These are phyloP conservation scores for Sycophila texana DNA, from an alignment of 2,888 invertebrate species.

Conservation along the genomic window DNA sequence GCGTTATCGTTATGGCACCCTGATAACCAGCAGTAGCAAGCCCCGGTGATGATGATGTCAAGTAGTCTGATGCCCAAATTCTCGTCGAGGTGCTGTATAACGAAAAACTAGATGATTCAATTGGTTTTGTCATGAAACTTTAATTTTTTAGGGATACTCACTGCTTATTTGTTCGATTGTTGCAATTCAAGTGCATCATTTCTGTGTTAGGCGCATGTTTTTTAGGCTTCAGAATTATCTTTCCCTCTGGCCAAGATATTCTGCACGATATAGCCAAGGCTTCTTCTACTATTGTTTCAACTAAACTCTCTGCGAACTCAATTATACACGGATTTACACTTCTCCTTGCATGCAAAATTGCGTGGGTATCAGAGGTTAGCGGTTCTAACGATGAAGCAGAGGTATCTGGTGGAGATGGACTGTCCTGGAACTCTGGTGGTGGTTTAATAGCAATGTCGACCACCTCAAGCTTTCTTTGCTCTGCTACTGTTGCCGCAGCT, in stretches of 20 bases:
- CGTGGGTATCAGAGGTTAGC: constrained; percentile 63
- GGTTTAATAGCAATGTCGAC: constrained; percentile 84
- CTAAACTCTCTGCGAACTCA: constrained; percentile 75
- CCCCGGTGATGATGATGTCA: constrained; percentile 77
- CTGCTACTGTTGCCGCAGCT: constrained; percentile 77
- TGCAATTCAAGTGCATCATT: constrained; percentile 50
- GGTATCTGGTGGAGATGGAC: constrained; percentile 75
- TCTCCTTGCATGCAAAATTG: constrained; percentile 55
- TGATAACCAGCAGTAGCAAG: constrained; percentile 62
- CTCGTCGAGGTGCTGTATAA: constrained; percentile 62
- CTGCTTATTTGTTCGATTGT: constrained; percentile 47
- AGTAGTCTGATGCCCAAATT: constrained; percentile 79
- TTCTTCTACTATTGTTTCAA: constrained; percentile 76
- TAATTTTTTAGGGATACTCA: constrained; percentile 14
- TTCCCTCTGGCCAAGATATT: constrained; percentile 74
- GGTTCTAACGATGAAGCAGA: constrained; percentile 71
- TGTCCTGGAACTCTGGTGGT: constrained; percentile 89
- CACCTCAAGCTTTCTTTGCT: constrained; percentile 67
- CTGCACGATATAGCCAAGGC: constrained; percentile 76
- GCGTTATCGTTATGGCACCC: constrained; percentile 71
- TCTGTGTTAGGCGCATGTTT: constrained; percentile 55
- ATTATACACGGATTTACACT: constrained; percentile 37
- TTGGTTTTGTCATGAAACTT: too few relatives aligned
- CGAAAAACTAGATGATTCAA: not conserved
- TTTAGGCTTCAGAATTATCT: constrained; percentile 59